Conservation (phyloP, 2,888 invertebrate genomes). For the Julus scanicus region DNA sequence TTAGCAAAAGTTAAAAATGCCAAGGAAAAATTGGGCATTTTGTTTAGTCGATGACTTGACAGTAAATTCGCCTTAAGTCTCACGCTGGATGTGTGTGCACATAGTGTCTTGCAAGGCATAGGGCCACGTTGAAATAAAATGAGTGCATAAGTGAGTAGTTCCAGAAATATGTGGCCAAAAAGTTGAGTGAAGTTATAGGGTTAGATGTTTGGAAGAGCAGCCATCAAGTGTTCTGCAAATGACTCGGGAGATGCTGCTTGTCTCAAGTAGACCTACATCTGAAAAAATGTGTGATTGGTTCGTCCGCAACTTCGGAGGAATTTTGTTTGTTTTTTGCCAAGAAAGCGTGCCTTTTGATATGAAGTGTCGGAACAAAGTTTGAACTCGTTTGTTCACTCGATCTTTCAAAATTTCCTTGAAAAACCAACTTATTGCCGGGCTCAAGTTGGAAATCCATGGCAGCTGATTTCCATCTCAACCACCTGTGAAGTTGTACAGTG, state of each 20-base stretch:
- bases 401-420: not conserved
- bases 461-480: not conserved
- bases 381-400: not conserved
- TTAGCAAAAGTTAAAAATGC: conserved; percentile 37
- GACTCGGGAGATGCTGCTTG: not conserved
- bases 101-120: not conserved
- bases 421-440: not conserved
- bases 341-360: conserved; percentile 27
- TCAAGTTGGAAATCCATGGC: not conserved
- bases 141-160: not conserved
- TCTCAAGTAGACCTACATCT: conserved; percentile 28
- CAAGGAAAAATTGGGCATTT: not conserved
- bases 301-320: not conserved
- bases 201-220: not conserved
- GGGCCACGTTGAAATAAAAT: not conserved
- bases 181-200: conserved; percentile 10
- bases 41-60: conserved; percentile 39
- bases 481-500: not conserved
- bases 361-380: not conserved
- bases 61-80: conserved; percentile 1
- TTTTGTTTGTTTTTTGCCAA: conserved; percentile 22
- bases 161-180: not conserved
- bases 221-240: conserved; percentile 7
- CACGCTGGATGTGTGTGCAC: not conserved
- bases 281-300: not conserved